Evolutionary conservation across 2,797 vertebrate species (phyloP).

Genomic region (Micromesistius poutassou): DNA sequence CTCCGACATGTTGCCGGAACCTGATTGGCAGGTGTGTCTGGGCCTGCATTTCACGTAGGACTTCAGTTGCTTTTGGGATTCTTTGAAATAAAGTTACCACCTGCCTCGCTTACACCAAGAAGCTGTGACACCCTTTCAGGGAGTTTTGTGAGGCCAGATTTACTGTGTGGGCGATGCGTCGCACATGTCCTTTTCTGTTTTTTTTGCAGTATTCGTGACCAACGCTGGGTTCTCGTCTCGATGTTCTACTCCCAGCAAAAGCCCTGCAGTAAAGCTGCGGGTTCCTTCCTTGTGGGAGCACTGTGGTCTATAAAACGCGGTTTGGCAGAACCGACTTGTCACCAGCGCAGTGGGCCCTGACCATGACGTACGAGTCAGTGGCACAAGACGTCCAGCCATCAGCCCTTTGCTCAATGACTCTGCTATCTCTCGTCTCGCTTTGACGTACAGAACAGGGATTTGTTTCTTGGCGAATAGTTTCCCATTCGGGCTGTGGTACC

Average conservation of each 20-base stretch:
- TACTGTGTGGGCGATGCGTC: not conserved
- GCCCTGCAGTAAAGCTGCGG: too few relatives aligned
- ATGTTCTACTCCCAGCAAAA: too few relatives aligned
- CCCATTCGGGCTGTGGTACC: not conserved
- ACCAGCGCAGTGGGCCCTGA: too few relatives aligned
- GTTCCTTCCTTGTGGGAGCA: too few relatives aligned
- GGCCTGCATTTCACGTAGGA: slow-evolving; percentile 16
- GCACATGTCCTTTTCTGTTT: too few relatives aligned
- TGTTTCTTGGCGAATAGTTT: not conserved
- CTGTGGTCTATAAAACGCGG: too few relatives aligned
- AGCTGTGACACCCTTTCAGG: slow-evolving; percentile 8
- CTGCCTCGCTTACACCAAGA: slow-evolving; percentile 24
- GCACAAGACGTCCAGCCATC: slow-evolving; percentile 11
- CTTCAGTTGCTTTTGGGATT: slow-evolving; percentile 22
- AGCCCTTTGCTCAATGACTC: not conserved
- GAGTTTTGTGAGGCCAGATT: slow-evolving; percentile 27
- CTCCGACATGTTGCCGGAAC: slow-evolving; percentile 28
- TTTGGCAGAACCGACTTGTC: too few relatives aligned
- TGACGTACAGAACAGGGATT: not conserved
- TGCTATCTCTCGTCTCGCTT: not conserved
- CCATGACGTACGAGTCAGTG: too few relatives aligned
- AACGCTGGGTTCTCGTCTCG: too few relatives aligned
- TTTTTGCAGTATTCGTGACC: too few relatives aligned
- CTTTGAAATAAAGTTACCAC: slow-evolving; percentile 14
- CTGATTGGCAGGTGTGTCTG: slow-evolving; percentile 27